Percentiles rank a stretch among this genome's conserved stretches.
Conservation (phyloP, 2,888 invertebrate genomes). For the Lithosia quadra region DNA sequence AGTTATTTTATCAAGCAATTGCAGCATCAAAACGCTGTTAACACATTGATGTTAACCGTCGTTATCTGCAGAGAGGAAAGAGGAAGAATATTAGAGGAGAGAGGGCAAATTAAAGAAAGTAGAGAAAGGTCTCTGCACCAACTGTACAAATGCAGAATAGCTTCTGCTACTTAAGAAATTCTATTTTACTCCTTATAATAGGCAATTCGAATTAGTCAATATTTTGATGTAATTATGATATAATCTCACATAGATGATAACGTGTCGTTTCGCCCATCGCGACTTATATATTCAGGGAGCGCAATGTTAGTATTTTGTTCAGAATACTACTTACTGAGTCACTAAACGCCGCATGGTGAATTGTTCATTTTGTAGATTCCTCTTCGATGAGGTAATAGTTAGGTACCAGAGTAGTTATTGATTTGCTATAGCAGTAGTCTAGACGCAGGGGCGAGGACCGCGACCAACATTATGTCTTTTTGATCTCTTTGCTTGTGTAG, state of each 20-base stretch:
- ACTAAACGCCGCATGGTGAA: background rate
- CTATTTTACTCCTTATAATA: too few species aligned
- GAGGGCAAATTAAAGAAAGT: too few species aligned
- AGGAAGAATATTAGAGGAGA: background rate
- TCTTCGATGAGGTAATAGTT: background rate
- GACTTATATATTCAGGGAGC: background rate
- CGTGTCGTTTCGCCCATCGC: background rate
- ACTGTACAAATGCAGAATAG: too few species aligned
- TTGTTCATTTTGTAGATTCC: background rate
- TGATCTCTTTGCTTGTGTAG: too few species aligned
- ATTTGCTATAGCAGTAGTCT: background rate
- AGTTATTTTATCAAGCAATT: too few species aligned
- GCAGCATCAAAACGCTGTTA: too few species aligned
- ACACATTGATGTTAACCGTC: too few species aligned
- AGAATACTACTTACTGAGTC: background rate
- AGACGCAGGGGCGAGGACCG: background rate
- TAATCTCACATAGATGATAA: too few species aligned
- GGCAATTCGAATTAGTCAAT: too few species aligned
- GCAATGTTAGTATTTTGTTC: background rate
- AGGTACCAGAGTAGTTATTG: slow-evolving; percentile 14
- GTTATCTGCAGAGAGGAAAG: background rate
- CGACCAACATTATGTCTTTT: background rate
- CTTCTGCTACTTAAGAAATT: too few species aligned
- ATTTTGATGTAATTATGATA: too few species aligned
- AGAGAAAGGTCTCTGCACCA: too few species aligned